Evolutionary conservation across 35 echinoderm and acorn worm species (phyloP), one percentile per base, ranked within the genome.

Genomic region (Holothuria glaberrima): DNA sequence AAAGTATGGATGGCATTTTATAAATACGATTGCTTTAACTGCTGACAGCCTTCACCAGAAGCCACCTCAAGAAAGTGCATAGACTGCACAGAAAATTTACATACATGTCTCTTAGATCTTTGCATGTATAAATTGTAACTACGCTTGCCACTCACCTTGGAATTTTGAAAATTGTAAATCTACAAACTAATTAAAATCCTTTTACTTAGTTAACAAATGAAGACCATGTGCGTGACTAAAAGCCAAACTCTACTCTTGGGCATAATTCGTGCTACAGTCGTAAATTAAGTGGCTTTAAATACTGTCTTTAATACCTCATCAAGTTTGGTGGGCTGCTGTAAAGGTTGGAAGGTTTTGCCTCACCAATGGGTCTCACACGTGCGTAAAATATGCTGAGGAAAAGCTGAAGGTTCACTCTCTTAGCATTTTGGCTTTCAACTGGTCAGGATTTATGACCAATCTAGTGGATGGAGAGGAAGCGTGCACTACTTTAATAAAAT

Each of bases 271-370:
- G 16, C 50, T 14, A n/a, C 44, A 24, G 41, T 78, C 74, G 38
- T 78, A 78, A 78, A 78, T 78, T 78, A 78, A 78, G 74, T 78
- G 74, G 38, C 44, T 78, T 78, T 52, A 78, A 78, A 78, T 78
- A 78, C 41, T 5, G 10, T 48, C 50, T 41, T 78, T 78, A 38
- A 78, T 78, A 48, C 74, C 74, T 50, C 74, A 78, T 78, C 74
- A 78, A 78, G 24, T 48, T 12, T 27, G 44, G 74, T 32, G 20
- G 16, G 50, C 50, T 54, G 16, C 50, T 14, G 50, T 54, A 9
- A 54, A 54, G 50, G 1, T 46, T 9, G 13, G 16, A 12, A 54
- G 9, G 50, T 54, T 54, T 41, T 54, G 50, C 50, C 16, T 54
- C 50, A 14, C 16, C 50, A 17, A 12, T 54, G 20, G 38, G 44